Percentiles rank a stretch among this genome's conserved stretches.
Evolutionary conservation across 2,113 vertebrate species (phyloP).

Genomic region (Caretta caretta): DNA sequence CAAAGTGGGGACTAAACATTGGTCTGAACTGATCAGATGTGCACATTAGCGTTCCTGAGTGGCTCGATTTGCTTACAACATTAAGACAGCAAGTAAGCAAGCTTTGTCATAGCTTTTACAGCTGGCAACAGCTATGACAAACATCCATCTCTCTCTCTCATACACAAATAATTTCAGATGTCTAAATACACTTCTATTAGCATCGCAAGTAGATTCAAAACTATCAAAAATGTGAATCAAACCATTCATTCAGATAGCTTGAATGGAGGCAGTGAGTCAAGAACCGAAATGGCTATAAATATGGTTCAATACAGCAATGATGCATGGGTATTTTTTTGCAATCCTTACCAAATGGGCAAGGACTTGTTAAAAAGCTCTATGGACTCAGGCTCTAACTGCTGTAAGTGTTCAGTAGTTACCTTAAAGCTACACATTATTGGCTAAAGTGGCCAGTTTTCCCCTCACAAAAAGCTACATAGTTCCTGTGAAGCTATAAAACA

Average conservation of each 20-base stretch:
- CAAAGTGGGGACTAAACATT: not conserved
- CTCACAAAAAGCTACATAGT: not conserved
- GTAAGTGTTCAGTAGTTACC: not conserved
- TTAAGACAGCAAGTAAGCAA: not conserved
- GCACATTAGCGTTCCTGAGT: not conserved
- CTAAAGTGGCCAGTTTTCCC: not conserved
- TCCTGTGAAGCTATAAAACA: not conserved
- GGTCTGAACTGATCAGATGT: not conserved
- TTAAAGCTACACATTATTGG: not conserved
- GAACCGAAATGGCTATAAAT: conserved; percentile 7
- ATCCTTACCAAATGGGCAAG: not conserved
- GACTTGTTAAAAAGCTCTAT: not conserved
- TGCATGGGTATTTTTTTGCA: not conserved
- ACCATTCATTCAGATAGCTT: not conserved
- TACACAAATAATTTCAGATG: not conserved
- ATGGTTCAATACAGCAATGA: not conserved
- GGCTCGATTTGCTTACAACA: not conserved
- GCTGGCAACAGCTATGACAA: not conserved
- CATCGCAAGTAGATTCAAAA: not conserved
- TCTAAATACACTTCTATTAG: not conserved
- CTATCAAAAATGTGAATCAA: not conserved
- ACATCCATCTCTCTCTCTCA: not conserved
- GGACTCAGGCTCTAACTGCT: not conserved
- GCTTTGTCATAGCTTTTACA: too few relatives aligned
- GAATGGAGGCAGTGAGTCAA: not conserved